phyloP scores from a whole-genome alignment of 2,797 vertebrate genomes.

The Rhynchotus rufescens region DNA sequence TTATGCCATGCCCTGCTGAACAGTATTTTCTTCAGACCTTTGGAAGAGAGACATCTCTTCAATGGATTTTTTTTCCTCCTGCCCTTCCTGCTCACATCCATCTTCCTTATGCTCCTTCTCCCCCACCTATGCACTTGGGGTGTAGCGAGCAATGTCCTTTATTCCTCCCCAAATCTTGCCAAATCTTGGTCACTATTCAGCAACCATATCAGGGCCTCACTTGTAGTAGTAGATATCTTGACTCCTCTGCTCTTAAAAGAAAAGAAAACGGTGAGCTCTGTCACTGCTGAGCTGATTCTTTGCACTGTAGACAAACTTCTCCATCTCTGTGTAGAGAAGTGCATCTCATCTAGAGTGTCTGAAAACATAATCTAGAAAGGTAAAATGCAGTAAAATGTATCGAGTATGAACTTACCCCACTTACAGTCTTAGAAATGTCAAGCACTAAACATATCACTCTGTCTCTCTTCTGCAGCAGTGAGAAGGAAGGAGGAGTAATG shows the following conservation, averaged over 20 bases:
- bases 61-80: not conserved
- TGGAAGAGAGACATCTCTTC: not conserved
- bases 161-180: not conserved
- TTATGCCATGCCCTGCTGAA: not conserved
- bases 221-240: not conserved
- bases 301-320: not conserved
- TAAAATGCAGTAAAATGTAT: not conserved
- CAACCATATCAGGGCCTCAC: not conserved
- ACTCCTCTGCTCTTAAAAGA: not conserved
- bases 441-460: slow-evolving; percentile 78
- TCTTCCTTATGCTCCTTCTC: not conserved
- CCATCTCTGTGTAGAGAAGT: not conserved
- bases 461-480: slow-evolving; percentile 57
- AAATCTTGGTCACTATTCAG: too few relatives aligned
- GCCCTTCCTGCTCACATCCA: not conserved
- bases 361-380: not conserved
- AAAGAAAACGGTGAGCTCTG: not conserved
- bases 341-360: not conserved
- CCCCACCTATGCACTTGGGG: not conserved
- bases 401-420: slow-evolving; percentile 44
- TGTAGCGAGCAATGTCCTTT: not conserved
- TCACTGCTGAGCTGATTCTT: not conserved
- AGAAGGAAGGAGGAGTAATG: slow-evolving; percentile 65
- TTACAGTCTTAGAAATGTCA: slow-evolving; percentile 80
- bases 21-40: not conserved